phyloP scores from a whole-genome alignment of 2,888 invertebrate species.

The Aethes cnicana region DNA sequence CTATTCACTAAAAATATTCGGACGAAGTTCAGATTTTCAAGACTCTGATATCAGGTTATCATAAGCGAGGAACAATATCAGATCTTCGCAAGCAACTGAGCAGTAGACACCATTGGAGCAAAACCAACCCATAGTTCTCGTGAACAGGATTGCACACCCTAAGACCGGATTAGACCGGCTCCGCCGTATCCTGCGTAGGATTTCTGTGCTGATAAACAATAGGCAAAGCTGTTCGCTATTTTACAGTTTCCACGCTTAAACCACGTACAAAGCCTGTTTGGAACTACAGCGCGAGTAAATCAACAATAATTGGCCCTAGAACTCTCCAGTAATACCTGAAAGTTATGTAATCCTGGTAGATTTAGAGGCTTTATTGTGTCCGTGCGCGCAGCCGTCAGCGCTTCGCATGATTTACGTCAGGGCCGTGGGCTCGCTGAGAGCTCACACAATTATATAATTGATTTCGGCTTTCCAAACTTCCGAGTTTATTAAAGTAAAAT shows the following conservation, averaged over 20 bases:
- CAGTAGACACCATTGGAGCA: neutral
- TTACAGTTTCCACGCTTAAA: too few relatives aligned
- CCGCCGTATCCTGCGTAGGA: neutral
- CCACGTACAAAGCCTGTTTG: too few relatives aligned
- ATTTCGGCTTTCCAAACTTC: neutral
- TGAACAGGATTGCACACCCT: constrained; percentile 2
- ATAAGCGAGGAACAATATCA: constrained; percentile 5
- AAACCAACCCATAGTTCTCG: constrained; percentile 4
- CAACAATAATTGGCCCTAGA: neutral
- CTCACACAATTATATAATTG: neutral
- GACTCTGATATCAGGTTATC: neutral
- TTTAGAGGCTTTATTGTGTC: constrained; percentile 2
- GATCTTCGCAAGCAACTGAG: neutral
- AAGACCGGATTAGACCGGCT: constrained; percentile 5
- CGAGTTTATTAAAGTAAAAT: too few relatives aligned
- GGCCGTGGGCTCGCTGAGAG: neutral
- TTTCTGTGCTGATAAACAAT: neutral
- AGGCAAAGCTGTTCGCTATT: neutral
- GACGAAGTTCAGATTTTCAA: constrained; percentile 1
- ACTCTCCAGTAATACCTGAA: neutral
- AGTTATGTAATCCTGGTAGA: neutral
- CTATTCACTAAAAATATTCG: too few relatives aligned
- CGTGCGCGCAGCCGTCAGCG: neutral
- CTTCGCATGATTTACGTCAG: constrained; percentile 1
- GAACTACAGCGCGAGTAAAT: neutral